Base-by-base conservation (phyloP, 2,113 vertebrate genomes). In the Scalopus aquaticus region DNA sequence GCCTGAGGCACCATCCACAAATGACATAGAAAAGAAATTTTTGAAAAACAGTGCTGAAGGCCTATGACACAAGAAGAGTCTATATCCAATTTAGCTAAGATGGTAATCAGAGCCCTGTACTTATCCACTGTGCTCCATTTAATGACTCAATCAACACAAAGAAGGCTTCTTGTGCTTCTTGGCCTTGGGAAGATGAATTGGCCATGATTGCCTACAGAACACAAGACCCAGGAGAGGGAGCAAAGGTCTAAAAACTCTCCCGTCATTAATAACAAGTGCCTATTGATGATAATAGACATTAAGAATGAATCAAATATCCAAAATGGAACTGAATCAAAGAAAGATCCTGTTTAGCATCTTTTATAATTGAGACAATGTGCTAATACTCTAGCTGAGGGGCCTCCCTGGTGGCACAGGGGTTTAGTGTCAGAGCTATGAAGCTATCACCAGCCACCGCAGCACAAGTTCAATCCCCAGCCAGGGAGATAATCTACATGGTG, bases 1-100 rank as follows among this genome's bases (percentile, higher is more conserved):
- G 95, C 96, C 95, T 95, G 60, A 72, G 93, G 94, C 94, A 92
- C 93, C 79, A 79, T 89, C 95, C 4, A 42, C 12, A 79, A 96
- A 97, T 56, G 90, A 89, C 94, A 93, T 80, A 91, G 77, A 84
- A 95, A 96, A 7, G 64, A 93, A 70, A 37, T 64, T 93, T 82
- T 78, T 65, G 12, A 9, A 49, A 80, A 83, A 17, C 95, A 91
- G 89, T 44, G 93, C 95, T 65, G 64, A 93, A 95, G 83, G 83
- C 89, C 79, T 87, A 49, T 62, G 87, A 96, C 96, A 93, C 93
- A 97, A 83, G 46, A 96, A 32, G 90, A 80, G 65, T 93, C 90
- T 94, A 16, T 69, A 74, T 35, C 60, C 76, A 92, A 81, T 96
- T 81, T 93, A 92, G 87, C 79, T 49, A 80, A 92, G 79, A 93